A percentile compares a stretch with the other conserved stretches of the same genome.
Conservation (phyloP, 2,888 invertebrate genomes). For the Capitulum mitella region DNA sequence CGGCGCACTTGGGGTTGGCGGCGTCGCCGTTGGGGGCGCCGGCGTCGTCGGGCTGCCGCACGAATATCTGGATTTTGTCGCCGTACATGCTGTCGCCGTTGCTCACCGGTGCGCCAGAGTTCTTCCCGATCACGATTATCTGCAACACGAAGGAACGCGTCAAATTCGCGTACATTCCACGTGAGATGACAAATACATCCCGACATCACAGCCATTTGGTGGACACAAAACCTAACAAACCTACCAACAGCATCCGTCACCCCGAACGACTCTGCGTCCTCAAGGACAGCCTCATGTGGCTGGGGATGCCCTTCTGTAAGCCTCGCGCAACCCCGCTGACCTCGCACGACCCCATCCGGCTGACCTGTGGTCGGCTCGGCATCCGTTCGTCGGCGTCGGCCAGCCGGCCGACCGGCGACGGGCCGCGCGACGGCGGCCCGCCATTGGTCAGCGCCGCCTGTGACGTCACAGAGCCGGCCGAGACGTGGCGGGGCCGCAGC, state of each 20-base stretch:
- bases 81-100: background rate
- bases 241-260: too few relatives aligned
- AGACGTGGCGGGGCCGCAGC: background rate
- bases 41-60: background rate
- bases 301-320: too few relatives aligned
- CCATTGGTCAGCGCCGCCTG: background rate
- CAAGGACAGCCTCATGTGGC: too few relatives aligned
- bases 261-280: too few relatives aligned
- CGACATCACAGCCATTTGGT: background rate
- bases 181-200: too few relatives aligned
- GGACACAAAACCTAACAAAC: too few relatives aligned
- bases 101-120: background rate
- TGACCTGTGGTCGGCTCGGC: background rate
- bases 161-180: background rate
- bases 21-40: background rate
- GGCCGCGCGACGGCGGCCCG: background rate
- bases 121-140: constrained; percentile 9
- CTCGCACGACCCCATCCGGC: too few relatives aligned
- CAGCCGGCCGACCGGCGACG: background rate
- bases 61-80: constrained; percentile 22
- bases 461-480: background rate
- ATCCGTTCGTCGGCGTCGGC: background rate
- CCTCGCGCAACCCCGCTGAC: too few relatives aligned
- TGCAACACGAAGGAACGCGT: background rate
- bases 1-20: background rate